Evolutionary conservation across 1,140 invertebrate genomes (phyloP), one percentile per base, ranked within the genome.

Genomic region (Diabrotica virgifera): DNA sequence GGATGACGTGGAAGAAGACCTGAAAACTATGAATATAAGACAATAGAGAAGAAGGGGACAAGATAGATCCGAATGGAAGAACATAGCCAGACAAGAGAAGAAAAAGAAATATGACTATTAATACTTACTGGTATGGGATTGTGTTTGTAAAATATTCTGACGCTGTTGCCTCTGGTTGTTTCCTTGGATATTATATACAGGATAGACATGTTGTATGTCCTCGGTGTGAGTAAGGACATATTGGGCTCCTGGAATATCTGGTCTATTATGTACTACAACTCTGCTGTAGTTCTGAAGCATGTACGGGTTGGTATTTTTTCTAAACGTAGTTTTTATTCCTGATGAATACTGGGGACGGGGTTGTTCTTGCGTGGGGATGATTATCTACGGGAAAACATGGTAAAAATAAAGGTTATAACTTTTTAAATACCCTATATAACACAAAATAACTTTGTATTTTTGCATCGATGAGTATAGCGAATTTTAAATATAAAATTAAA

Each of bases 251-350:
- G 51, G n/a, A 14, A n/a, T 46, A 3, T 54, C 35, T 11, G 60
- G 60, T 5, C 70, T 68, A 36, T 72, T 63, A 24, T 72, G 71
- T 6, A 68, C 62, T 57, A 65, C 59, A 0, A 74, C 73, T 63
- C 65, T 67, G 54, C 73, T 74, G 53, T 74, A 74, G 40, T 72
- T 74, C 40, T 72, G 65, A 57, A 71, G 65, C 13, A 67, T 62
- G 6, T 66, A 60, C 14, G 68, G 38, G 52, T 59, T 40, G 9
- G 54, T 37, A 13, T 59, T 67, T 59, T 63, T 68, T 52, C 62
- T 65, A 13, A 13, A 46, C 2, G 35, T 10, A 5, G 67, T 71
- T 69, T 66, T 68, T 3, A 68, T 64, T 56, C 69, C 69, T 1
- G 63, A 57, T 35, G 66, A 46, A 13, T 64, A 64, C 6, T 24